Conservation (phyloP, 2,797 vertebrate species). For the Lithobates sylvaticus region DNA sequence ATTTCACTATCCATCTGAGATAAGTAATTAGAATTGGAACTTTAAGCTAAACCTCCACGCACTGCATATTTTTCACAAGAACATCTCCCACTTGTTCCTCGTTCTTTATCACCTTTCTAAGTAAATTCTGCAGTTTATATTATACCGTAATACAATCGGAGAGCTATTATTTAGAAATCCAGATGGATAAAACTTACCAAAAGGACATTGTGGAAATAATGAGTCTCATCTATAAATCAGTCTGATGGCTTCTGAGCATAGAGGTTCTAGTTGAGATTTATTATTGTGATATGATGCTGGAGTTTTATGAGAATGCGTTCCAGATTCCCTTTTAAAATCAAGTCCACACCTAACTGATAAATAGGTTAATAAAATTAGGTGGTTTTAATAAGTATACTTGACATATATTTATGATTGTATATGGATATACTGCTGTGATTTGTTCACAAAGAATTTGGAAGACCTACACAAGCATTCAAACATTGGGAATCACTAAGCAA, state of each 20-base stretch:
- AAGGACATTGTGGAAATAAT: constrained; percentile 53
- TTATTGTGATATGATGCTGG: constrained; percentile 4
- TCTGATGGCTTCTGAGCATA: neutral
- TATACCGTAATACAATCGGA: constrained; percentile 16
- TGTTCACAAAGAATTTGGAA: too few species aligned
- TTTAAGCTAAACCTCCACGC: neutral
- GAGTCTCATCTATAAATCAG: constrained; percentile 54
- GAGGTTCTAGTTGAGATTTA: constrained; percentile 27
- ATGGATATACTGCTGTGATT: too few species aligned
- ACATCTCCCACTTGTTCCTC: constrained; percentile 21
- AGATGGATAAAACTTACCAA: constrained; percentile 40
- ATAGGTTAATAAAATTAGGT: constrained; percentile 34
- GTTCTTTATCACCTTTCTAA: constrained; percentile 45
- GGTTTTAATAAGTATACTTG: neutral
- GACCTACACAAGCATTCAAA: too few species aligned
- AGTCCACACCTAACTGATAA: constrained; percentile 37
- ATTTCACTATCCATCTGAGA: neutral
- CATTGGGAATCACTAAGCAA: too few species aligned
- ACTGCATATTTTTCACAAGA: constrained; percentile 41
- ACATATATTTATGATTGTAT: too few species aligned
- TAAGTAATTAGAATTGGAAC: neutral
- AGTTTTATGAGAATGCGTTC: constrained; percentile 21
- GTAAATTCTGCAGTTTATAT: constrained; percentile 33
- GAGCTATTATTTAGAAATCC: constrained; percentile 53
- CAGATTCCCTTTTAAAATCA: constrained; percentile 6